A percentile compares a stretch with the other conserved stretches of the same genome.
phyloP scores from a whole-genome alignment of 2,113 vertebrate genomes.

The Tragelaphus scriptus region DNA sequence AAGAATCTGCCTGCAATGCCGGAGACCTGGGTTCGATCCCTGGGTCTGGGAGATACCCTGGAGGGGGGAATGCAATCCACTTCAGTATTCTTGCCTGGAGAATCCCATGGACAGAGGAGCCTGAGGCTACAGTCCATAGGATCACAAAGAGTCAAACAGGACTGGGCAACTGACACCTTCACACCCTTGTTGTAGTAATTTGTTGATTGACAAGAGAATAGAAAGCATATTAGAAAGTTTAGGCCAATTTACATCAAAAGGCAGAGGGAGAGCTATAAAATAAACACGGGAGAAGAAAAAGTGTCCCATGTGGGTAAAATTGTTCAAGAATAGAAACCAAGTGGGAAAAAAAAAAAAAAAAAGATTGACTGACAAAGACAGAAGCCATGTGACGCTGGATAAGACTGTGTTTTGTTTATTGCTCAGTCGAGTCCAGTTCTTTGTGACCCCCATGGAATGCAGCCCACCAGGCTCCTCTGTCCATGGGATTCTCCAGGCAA shows the following conservation, averaged over 20 bases:
- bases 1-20: neutral
- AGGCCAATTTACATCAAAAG: neutral
- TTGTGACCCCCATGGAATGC: neutral
- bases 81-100: neutral
- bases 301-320: neutral
- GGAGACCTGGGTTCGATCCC: neutral
- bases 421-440: rapidly evolving
- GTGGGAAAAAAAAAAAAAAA: neutral
- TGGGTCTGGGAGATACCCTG: neutral
- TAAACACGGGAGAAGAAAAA: neutral
- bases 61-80: neutral
- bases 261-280: neutral
- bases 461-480: neutral
- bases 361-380: neutral
- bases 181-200: neutral
- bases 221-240: slow-evolving; percentile 15
- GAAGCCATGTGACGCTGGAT: neutral
- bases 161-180: neutral
- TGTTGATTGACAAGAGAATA: neutral
- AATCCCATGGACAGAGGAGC: neutral
- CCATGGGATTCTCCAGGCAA: neutral
- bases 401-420: neutral
- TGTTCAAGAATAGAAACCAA: neutral
- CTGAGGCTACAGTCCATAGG: neutral
- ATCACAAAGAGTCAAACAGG: neutral